Evolutionary conservation across 1,140 invertebrate species (phyloP), one percentile per base, ranked within the genome.

Genomic region (Scaptodrosophila lebanonensis): DNA sequence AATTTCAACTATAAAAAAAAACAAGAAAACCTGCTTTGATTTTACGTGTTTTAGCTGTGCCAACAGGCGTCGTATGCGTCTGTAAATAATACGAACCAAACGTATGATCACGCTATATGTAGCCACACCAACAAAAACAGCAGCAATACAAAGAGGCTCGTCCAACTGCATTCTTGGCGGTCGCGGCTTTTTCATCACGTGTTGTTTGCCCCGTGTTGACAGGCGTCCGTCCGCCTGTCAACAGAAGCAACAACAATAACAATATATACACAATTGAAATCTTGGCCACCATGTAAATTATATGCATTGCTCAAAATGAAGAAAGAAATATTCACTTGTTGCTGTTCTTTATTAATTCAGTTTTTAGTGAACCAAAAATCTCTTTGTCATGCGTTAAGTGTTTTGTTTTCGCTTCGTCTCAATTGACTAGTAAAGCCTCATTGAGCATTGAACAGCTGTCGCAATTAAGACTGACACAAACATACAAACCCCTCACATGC

Each of bases 101-200:
- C 5, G 32, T 8, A 25, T 4, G 22, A 25, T 25, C 22, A 8
- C 22, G 22, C 22, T 4, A 25, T 4, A 25, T n/a, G n/a, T n/a
- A n/a, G n/a, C n/a, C n/a, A 25, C 22, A 25, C 3, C 22, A 25
- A 25, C 8, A 25, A 25, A 25, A 25, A 13, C 11, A 16, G 5
- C 4, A 7, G 35, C 35, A 38, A n/a, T n/a, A n/a, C n/a, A 13
- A 16, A 71, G 73, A 57, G 73, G 73, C 73, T 72, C 73, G 73
- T 77, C 73, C 73, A 68, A 77, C 73, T 77, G 73, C 73, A 77
- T 77, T 77, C 67, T 70, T 77, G 42, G 3, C 30, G 45, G 45
- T 53, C 32, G 50, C 45, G 42, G 45, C 43, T 48, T 50, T 52
- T 16, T 47, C 52, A 49, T 70, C 58, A 77, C 72, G 67, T 71